Base-by-base conservation (phyloP, 2,888 invertebrate genomes). In the Pyrgus malvae region DNA sequence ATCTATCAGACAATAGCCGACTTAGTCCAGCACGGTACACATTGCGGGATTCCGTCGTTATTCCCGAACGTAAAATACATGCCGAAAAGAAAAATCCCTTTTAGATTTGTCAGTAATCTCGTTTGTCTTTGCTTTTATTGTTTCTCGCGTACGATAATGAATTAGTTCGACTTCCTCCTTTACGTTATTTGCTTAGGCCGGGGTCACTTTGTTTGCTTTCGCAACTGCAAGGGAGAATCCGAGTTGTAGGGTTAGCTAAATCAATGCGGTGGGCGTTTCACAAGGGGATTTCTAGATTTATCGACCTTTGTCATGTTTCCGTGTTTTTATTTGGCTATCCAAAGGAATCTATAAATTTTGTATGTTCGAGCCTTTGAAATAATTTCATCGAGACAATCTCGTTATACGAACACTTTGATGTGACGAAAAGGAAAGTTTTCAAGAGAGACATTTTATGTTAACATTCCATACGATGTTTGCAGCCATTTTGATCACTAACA, bases 31-130 rank as follows among this genome's bases (percentile, higher is more conserved):
- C 63, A 67, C 68, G 76, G 72, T 77, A 74, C 74, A 82, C 78
- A 78, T 78, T 79, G 81, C 79, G 73, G 70, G 69, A 74, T 68
- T 66, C 68, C 65, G 80, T 78, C 81, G 80, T 80, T 83, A 81
- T 81, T 78, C 78, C 83, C 72, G 74, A 83, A 78, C 77, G 77
- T 70, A 82, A 83, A 83, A 79, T 71, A 81, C 80, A 80, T 84
- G 82, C 80, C 69, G 65, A 46, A 54, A 76, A 80, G 75, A 83
- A 83, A 82, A 83, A 84, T 76, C 81, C 76, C 80, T 80, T 79
- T 79, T 71, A 77, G 83, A 80, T 84, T 83, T 80, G 80, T 77
- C 71, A 72, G 80, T 83, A 82, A 84, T 83, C 81, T 78, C 72
- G 71, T 79, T 80, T 80, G 76, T 79, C 74, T 78, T 78, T 76